phyloP scores from a whole-genome alignment of 2,797 vertebrate genomes.

The Acipenser transmontanus region DNA sequence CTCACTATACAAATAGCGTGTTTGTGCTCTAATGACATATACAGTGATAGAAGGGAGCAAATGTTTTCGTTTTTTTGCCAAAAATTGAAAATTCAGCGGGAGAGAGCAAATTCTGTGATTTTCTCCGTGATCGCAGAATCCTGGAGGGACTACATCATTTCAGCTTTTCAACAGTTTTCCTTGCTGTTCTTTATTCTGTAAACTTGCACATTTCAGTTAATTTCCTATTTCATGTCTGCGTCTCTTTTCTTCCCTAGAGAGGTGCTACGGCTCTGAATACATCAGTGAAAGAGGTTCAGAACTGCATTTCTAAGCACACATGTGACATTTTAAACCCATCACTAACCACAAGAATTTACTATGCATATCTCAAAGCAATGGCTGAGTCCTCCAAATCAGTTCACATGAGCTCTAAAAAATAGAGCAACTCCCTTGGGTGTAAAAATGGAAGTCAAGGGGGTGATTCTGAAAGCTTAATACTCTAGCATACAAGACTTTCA shows the following conservation, averaged over 20 bases:
- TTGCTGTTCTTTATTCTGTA: constrained; percentile 32
- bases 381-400: constrained; percentile 40
- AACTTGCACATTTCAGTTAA: constrained; percentile 40
- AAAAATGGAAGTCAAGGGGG: too few relatives aligned
- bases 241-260: constrained; percentile 33
- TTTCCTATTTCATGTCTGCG: constrained; percentile 44
- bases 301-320: constrained; percentile 57
- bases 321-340: constrained; percentile 51
- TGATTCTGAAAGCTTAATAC: too few relatives aligned
- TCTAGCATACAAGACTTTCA: too few relatives aligned
- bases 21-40: too few relatives aligned
- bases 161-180: constrained; percentile 38
- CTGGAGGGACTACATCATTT: too few relatives aligned
- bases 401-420: too few relatives aligned
- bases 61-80: too few relatives aligned
- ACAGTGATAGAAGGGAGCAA: too few relatives aligned
- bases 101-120: neutral
- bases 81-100: too few relatives aligned
- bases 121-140: constrained; percentile 9
- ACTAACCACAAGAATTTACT: constrained; percentile 45
- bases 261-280: constrained; percentile 41
- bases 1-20: too few relatives aligned
- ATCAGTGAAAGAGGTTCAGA: constrained; percentile 54
- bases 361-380: constrained; percentile 27
- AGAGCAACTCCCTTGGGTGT: too few relatives aligned